Evolutionary conservation across 2,113 vertebrate genomes (phyloP).

Genomic region (Megalops atlanticus): DNA sequence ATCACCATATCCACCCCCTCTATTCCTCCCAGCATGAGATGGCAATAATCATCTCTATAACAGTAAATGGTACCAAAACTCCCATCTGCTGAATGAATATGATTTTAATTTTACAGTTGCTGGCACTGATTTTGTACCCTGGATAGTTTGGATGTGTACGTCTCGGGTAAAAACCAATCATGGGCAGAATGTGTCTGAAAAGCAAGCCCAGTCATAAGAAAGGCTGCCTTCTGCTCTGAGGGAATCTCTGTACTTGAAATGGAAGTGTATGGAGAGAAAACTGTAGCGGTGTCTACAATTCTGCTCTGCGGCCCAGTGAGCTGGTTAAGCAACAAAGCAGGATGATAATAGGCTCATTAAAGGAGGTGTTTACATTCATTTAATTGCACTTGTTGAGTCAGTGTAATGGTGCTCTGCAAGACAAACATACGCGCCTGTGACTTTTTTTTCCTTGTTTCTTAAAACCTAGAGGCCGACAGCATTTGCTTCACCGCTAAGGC

Average conservation of each 20-base stretch:
- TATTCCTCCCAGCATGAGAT: too few species aligned
- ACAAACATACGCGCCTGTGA: background rate
- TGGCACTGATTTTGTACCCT: background rate
- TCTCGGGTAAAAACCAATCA: too few species aligned
- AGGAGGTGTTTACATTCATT: background rate
- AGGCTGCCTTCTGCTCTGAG: too few species aligned
- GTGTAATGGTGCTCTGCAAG: background rate
- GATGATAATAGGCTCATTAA: background rate
- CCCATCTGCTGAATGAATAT: background rate
- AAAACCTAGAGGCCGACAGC: too few species aligned
- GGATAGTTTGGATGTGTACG: too few species aligned
- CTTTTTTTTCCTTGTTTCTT: background rate
- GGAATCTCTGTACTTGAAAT: too few species aligned
- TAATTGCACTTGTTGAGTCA: background rate
- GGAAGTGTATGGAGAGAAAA: too few species aligned
- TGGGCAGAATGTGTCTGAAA: background rate
- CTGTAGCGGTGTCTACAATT: background rate
- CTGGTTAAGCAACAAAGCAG: background rate
- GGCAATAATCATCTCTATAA: background rate
- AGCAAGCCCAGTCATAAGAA: background rate
- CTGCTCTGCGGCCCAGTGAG: background rate
- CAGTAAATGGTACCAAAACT: background rate
- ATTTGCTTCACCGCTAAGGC: background rate
- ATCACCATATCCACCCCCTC: background rate
- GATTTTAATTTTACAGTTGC: background rate